Percentiles rank a stretch among this genome's conserved stretches.
phyloP scores from a whole-genome alignment of 2,888 invertebrate species.

The Flexamia atlantica region DNA sequence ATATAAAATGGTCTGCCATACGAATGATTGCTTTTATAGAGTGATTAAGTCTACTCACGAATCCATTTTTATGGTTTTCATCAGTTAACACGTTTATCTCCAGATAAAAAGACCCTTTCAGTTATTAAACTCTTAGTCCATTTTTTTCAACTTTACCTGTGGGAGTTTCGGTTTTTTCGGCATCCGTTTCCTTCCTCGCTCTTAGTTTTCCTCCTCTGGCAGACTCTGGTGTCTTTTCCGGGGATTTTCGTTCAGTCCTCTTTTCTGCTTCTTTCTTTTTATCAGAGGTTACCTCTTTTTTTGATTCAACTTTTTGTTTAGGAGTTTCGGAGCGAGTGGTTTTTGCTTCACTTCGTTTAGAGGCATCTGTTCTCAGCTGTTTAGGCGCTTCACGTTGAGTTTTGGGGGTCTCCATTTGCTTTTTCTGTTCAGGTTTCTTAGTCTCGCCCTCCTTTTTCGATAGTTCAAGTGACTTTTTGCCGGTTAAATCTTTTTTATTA shows the following conservation, averaged over 20 bases:
- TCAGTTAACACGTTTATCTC: no score
- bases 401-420: neutral
- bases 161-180: slow-evolving; percentile 7
- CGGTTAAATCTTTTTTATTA: slow-evolving; percentile 12
- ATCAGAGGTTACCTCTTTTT: slow-evolving; percentile 20
- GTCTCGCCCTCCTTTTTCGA: slow-evolving; percentile 6
- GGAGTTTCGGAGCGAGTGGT: slow-evolving; percentile 13
- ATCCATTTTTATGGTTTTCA: no score
- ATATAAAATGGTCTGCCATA: no score
- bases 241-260: slow-evolving; percentile 24
- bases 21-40: no score
- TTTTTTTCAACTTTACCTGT: neutral
- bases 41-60: no score
- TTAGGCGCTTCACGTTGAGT: slow-evolving; percentile 27
- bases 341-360: slow-evolving; percentile 27
- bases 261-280: slow-evolving; percentile 36
- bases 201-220: slow-evolving; percentile 13
- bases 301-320: slow-evolving; percentile 2
- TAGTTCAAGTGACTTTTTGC: slow-evolving; percentile 13
- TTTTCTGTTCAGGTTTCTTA: slow-evolving; percentile 42
- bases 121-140: no score
- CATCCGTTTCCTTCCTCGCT: neutral
- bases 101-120: no score
- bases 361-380: neutral
- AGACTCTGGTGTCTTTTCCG: slow-evolving; percentile 39